Evolutionary conservation across 2,888 invertebrate genomes (phyloP).

Genomic region (Cryptus viduatorius): DNA sequence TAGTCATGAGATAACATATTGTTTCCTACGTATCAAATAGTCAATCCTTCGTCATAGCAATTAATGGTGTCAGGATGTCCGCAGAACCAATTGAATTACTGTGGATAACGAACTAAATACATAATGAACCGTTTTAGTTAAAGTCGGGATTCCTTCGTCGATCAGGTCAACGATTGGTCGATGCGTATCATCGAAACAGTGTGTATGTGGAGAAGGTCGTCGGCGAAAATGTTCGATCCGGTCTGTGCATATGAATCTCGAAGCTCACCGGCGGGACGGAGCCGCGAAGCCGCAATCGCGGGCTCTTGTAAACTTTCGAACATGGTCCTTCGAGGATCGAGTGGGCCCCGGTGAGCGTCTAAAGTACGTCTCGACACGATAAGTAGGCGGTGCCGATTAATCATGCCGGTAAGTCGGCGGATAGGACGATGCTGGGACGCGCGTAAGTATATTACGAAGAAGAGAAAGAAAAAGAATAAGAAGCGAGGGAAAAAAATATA

Average conservation of each 20-base stretch:
- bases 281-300: conserved; percentile 42
- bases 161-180: not conserved
- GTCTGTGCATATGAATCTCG: conserved; percentile 5
- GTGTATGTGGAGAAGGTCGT: conserved; percentile 6
- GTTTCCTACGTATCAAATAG: too few species aligned
- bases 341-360: conserved; percentile 60
- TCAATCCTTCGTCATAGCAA: too few species aligned
- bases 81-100: too few species aligned
- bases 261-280: conserved; percentile 25
- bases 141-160: conserved; percentile 3
- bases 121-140: conserved; percentile 36
- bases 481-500: conserved; percentile 23
- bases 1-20: too few species aligned
- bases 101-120: not conserved
- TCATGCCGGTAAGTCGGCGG: conserved; percentile 78
- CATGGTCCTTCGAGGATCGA: conserved; percentile 62
- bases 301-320: conserved; percentile 66
- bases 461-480: conserved; percentile 24
- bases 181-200: not conserved
- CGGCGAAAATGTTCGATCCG: not conserved
- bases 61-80: too few species aligned
- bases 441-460: conserved; percentile 66
- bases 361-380: conserved; percentile 74
- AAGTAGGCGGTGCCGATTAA: conserved; percentile 82
- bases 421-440: conserved; percentile 54